Conservation (phyloP, 2,888 invertebrate species). For the Invenusta paracnida region DNA sequence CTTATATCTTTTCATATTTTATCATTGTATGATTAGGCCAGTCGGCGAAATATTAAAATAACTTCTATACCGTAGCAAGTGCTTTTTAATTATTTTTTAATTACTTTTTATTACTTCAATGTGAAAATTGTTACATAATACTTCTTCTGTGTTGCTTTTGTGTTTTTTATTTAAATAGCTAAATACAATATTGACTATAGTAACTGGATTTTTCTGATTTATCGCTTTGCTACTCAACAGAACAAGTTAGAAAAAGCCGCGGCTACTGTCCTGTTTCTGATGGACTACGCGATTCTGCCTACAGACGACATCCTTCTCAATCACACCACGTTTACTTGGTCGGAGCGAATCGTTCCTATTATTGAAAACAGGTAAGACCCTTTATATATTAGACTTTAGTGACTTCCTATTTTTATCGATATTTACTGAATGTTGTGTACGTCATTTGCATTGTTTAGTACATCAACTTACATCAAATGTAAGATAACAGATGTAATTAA, state of each 20-base stretch:
- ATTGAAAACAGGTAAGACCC: slow-evolving; percentile 57
- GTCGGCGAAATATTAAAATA: no score
- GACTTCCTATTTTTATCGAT: not conserved
- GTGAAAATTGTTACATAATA: no score
- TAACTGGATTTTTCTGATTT: not conserved
- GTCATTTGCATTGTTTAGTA: not conserved
- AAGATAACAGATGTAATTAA: no score
- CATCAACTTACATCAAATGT: not conserved
- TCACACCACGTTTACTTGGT: slow-evolving; percentile 58
- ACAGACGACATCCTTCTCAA: slow-evolving; percentile 56
- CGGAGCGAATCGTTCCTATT: slow-evolving; percentile 56
- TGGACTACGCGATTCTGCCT: slow-evolving; percentile 56
- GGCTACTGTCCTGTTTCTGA: slow-evolving; percentile 56
- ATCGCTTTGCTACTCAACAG: slow-evolving; percentile 47
- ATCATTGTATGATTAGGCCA: no score
- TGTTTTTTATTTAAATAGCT: no score
- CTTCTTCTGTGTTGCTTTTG: no score
- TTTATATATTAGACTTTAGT: not conserved
- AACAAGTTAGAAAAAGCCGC: slow-evolving; percentile 57
- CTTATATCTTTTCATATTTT: no score
- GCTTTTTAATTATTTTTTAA: no score
- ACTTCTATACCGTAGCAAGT: no score
- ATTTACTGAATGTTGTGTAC: not conserved
- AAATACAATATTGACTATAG: no score
- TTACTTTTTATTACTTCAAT: no score